Evolutionary conservation across 1,140 invertebrate species (phyloP).

Genomic region (Ptiloglossa arizonensis): DNA sequence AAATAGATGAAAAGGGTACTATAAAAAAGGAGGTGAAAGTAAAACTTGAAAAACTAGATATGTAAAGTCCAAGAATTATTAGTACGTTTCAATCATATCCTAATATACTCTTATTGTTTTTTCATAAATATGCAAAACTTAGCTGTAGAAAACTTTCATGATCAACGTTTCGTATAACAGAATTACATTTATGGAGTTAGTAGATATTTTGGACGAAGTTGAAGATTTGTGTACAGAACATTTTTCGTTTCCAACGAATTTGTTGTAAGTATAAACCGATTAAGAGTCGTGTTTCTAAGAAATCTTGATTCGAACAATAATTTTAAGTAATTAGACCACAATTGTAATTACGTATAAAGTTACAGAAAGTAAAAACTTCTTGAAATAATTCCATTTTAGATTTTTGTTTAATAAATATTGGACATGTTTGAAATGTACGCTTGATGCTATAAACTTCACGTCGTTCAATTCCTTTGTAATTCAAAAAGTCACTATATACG

Average conservation of each 20-base stretch:
- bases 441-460: conserved; percentile 31
- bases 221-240: not conserved
- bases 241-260: not conserved
- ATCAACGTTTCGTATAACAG: conserved; percentile 8
- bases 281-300: conserved; percentile 7
- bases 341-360: not conserved
- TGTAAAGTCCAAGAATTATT: conserved; percentile 52
- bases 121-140: conserved; percentile 17
- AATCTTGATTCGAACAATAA: not conserved
- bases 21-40: conserved; percentile 70
- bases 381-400: not conserved
- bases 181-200: conserved; percentile 8
- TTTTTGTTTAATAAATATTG: conserved; percentile 4
- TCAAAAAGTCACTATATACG: conserved; percentile 42
- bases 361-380: not conserved
- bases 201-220: conserved; percentile 22
- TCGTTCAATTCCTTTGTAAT: conserved; percentile 60
- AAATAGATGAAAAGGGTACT: conserved; percentile 62
- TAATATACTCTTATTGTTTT: conserved; percentile 23
- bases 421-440: conserved; percentile 50
- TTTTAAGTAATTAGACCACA: not conserved
- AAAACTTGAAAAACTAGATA: conserved; percentile 68
- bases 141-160: not conserved
- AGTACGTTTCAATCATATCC: conserved; percentile 56
- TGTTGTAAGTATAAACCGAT: conserved; percentile 20